These are phyloP conservation scores for Amorpha juglandis DNA, from an alignment of 2,888 invertebrate species.

Conservation along the genomic window DNA sequence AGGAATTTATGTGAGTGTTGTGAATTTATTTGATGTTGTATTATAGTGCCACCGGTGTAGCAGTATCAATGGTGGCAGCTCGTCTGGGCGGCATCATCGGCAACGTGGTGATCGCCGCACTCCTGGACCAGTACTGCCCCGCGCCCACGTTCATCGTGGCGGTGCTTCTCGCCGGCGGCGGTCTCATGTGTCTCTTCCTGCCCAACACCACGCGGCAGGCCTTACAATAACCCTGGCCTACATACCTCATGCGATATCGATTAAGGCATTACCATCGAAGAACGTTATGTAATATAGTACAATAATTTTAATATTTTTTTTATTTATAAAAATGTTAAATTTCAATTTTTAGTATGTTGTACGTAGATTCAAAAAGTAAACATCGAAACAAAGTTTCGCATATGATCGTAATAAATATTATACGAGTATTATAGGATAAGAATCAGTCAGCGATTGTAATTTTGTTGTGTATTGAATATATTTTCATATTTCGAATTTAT, in stretches of 20 bases:
- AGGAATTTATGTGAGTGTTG: too few species aligned
- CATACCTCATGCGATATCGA: slow-evolving; percentile 48
- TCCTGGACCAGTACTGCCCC: slow-evolving; percentile 94
- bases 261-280: slow-evolving; percentile 51
- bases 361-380: slow-evolving; percentile 53
- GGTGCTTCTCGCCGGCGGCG: slow-evolving; percentile 92
- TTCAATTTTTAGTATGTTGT: slow-evolving; percentile 58
- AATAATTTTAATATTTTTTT: slow-evolving; percentile 59
- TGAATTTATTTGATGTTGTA: not conserved
- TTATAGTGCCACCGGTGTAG: slow-evolving; percentile 94
- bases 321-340: slow-evolving; percentile 57
- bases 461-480: slow-evolving; percentile 66
- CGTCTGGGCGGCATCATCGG: slow-evolving; percentile 94
- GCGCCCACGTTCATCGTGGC: slow-evolving; percentile 97
- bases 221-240: slow-evolving; percentile 64
- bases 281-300: slow-evolving; percentile 56
- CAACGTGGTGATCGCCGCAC: slow-evolving; percentile 93
- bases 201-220: slow-evolving; percentile 95
- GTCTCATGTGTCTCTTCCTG: slow-evolving; percentile 93
- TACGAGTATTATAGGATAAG: slow-evolving; percentile 66
- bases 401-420: slow-evolving; percentile 24
- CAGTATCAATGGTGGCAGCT: slow-evolving; percentile 95
- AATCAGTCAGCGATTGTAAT: slow-evolving; percentile 55
- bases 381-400: slow-evolving; percentile 52
- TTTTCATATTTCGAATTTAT: slow-evolving; percentile 79